Base-by-base conservation (phyloP, 2,797 vertebrate genomes). In the Streptopelia turtur region DNA sequence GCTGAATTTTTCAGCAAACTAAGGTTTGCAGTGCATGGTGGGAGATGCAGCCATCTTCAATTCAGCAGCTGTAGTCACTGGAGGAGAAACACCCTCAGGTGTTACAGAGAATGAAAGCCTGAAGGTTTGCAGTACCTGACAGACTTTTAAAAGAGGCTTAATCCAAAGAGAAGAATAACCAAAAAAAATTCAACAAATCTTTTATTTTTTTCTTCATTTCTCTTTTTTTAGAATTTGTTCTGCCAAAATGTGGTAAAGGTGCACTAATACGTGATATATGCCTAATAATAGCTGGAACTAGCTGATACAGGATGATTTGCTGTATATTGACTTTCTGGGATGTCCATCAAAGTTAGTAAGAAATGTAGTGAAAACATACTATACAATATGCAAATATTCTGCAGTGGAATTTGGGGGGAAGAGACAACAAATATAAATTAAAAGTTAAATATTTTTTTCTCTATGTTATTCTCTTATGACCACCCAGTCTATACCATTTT, bases 251-350 rank as follows among this genome's bases (percentile, higher is more conserved):
- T 43, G 9, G 14, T 35, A 53, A 61, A 76, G 3, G 1, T 47
- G 5, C 66, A 50, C 41, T 75, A 28, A 50, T n/a, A 23, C 0
- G 0, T 35, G 8, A 50, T 7, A 31, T 4, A 1, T 12, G 3
- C n/a, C 24, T 41, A 50, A 9, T 27, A 74, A 49, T 18, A 52
- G 2, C 20, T 74, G 55, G 15, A 47, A 65, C 13, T 72, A 83
- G 17, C 43, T 79, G 18, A 56, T 76, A 21, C 5, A 65, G 47
- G 28, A 53, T 2, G 1, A 35, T 81, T 83, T 56, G 47, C 4
- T 59, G 18, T 23, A 30, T 61, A 6, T 35, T 80, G 43, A 21
- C 14, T 24, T 86, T 59, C 59, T 63, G 5, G 5, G 1, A 5
- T 52, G 17, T 31, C n/a, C 27, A 78, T 91, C 57, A 55, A 64